Percentiles rank a stretch among this genome's conserved stretches.
Conservation (phyloP, 2,113 vertebrate species). For the Bos taurus region ARS-UCD2.0 NC_037347.1:48551001-48551500, state of each 20-base stretch:
- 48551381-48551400: not conserved
- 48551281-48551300: not conserved
- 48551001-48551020: no score
- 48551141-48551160: not conserved
- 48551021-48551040: no score
- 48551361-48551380: not conserved
- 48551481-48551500: not conserved
- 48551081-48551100: not conserved
- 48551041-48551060: not conserved
- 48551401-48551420: not conserved
- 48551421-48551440: not conserved
- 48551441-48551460: not conserved
- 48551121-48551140: not conserved
- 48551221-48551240: not conserved
- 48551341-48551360: not conserved
- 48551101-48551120: not conserved
- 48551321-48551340: not conserved
- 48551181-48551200: not conserved
- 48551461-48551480: not conserved
- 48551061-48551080: not conserved
- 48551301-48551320: not conserved
- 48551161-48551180: not conserved
- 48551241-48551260: not conserved
- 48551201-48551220: not conserved
- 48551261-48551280: not conserved